Base-by-base conservation (phyloP, 2,888 invertebrate species). In the Tribolium freemani region DNA sequence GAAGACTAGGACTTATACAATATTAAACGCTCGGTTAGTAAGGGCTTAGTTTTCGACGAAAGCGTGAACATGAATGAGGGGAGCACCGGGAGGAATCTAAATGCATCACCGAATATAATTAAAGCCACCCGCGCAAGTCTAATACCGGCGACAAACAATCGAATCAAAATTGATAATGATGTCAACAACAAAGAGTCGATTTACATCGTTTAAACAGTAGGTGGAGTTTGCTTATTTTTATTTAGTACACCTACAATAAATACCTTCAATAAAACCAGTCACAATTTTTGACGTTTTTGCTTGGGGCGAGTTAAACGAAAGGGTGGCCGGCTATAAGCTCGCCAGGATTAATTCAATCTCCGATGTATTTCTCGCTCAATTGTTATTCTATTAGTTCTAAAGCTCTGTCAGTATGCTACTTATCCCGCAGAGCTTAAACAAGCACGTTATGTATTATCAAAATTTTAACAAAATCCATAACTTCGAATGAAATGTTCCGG, bases 1-100 rank as follows among this genome's bases (percentile, higher is more conserved):
- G 80, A 78, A 80, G 66, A 66, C 51, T 38, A 76, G 79, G 84
- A 81, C 83, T 84, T 83, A 83, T 83, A 80, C 82, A 83, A 84
- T 85, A 85, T 85, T 85, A 85, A 85, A 85, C 84, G 84, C 79
- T 83, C 83, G 81, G 83, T 83, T 84, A 82, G 82, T 82, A 80
- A 63, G 81, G 81, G 82, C 80, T 81, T 81, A 81, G 78, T 77
- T 77, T 78, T 77, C 16, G 61, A 64, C 75, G 77, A 75, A 77
- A 74, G 79, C 78, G 79, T 78, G 77, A 79, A 78, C 75, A 72
- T 69, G 60, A 57, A 53, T 53, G 63, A 58, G 69, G 71, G 72
- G 66, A 51, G 74, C 50, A 54, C 60, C 45, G 60, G 60, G 13
- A 38, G 57, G 38, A 50, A 71, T 60, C 61, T 69, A 53, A 61